These are phyloP conservation scores for Athene noctua DNA, from an alignment of 2,113 vertebrate genomes.

Conservation along the genomic window DNA sequence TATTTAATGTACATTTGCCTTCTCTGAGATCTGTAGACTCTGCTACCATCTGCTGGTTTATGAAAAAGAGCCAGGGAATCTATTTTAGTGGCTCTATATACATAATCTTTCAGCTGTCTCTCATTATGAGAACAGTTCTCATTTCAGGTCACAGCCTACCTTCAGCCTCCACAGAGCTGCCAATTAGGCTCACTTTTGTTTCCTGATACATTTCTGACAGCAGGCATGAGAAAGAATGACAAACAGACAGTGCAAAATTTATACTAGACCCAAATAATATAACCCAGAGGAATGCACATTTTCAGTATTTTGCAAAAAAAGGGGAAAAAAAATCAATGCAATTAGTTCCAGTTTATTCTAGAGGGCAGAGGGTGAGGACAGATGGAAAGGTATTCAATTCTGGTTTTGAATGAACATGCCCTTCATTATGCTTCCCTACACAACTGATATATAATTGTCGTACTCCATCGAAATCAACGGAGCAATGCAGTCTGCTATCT, in stretches of 20 bases:
- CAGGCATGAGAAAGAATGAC: neutral
- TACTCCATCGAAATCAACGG: neutral
- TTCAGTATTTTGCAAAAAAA: neutral
- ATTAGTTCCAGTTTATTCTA: neutral
- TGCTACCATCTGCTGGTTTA: slow-evolving; percentile 76
- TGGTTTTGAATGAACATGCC: neutral
- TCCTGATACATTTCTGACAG: slow-evolving; percentile 6
- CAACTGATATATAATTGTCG: neutral
- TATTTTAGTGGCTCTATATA: slow-evolving; percentile 39
- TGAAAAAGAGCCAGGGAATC: slow-evolving; percentile 27
- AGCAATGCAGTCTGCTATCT: neutral
- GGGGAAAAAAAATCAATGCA: neutral
- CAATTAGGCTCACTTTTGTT: neutral
- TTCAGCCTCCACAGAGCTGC: slow-evolving; percentile 10
- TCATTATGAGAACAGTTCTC: slow-evolving; percentile 3
- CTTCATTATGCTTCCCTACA: neutral
- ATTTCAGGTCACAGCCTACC: slow-evolving; percentile 42
- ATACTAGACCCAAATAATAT: neutral
- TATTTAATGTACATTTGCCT: neutral
- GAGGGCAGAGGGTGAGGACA: neutral
- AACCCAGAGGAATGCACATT: neutral
- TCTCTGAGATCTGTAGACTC: slow-evolving; percentile 43
- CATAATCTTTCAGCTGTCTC: slow-evolving; percentile 36
- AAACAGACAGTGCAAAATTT: neutral
- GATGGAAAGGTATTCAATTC: neutral